Evolutionary conservation across 2,113 vertebrate species (phyloP).

Genomic region (Prinia subflava): DNA sequence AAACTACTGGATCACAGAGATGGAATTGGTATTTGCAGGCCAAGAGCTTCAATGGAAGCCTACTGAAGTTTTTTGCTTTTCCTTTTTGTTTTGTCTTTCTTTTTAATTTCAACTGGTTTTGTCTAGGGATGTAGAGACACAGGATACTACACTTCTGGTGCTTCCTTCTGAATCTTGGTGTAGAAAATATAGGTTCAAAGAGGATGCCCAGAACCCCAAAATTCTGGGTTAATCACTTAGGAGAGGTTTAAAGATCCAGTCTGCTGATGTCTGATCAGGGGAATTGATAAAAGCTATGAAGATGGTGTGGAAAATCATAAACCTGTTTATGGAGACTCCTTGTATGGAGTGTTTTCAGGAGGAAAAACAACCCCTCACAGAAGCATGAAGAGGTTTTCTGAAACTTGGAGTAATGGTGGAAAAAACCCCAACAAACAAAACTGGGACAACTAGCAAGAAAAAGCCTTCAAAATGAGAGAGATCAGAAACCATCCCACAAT

Average conservation of each 20-base stretch:
- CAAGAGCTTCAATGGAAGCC: background rate
- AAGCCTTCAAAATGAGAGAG: background rate
- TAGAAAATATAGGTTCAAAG: background rate
- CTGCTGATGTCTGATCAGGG: background rate
- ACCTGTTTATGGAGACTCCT: background rate
- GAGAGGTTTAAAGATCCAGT: background rate
- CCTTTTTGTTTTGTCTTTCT: background rate
- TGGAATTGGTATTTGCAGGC: background rate
- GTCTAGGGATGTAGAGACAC: background rate
- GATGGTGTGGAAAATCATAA: background rate
- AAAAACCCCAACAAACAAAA: background rate
- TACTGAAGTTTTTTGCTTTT: background rate
- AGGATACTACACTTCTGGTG: background rate
- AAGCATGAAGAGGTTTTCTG: background rate
- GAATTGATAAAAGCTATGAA: background rate
- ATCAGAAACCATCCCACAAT: background rate
- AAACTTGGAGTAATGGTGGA: background rate
- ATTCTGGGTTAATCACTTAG: background rate
- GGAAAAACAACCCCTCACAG: rapidly evolving
- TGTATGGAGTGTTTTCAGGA: background rate
- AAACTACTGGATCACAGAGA: background rate
- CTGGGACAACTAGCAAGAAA: background rate
- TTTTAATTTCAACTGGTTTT: background rate
- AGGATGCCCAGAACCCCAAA: too few relatives aligned
- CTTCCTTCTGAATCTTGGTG: background rate